Evolutionary conservation across 2,888 invertebrate species (phyloP), one percentile per base, ranked within the genome.

Genomic region (Cepaea hortensis): DNA sequence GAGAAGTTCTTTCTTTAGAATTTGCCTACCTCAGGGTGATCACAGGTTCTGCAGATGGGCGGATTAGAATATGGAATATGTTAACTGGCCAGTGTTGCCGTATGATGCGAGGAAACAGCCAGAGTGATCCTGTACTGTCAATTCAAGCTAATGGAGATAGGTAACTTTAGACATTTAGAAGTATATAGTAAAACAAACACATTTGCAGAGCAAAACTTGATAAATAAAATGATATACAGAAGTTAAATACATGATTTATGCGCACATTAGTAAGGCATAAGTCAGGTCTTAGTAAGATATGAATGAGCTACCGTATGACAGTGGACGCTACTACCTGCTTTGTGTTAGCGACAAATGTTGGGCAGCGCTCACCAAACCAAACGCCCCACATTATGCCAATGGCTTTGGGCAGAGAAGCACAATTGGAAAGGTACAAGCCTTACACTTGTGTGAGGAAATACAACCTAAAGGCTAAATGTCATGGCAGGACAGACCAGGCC

Each of bases 61-160:
- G 94, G 81, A 89, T 94, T 35, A 88, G 94, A 55, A 94, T 94
- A 82, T 94, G 94, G 94, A 94, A 94, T 90, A 91, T 94, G 88
- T 85, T 94, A 48, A 94, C 90, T 50, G 94, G 94, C 3, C 92
- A 93, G 87, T 94, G 94, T 87, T 93, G 94, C 87, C 91, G 94
- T 35, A 94, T 94, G 84, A 94, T 94, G 94, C 87, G 94, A 76
- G 94, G 94, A 55, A 94, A 94, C 91, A 94, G 94, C 88, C 92
- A 92, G 73, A 93, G 93, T 90, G 94, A 94, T 89, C 94, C 94
- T 9, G 94, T 94, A 76, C 90, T 91, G 18, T 89, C 91, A 48
- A 92, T 94, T 76, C 89, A 92, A 35, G 93, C 94, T 61, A 93
- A 92, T 85, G 93, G 90, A 23, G 92, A 94, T 87, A 93, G 93